phyloP scores from a whole-genome alignment of 1,140 invertebrate genomes.

The Zaprionus vittiger region DNA sequence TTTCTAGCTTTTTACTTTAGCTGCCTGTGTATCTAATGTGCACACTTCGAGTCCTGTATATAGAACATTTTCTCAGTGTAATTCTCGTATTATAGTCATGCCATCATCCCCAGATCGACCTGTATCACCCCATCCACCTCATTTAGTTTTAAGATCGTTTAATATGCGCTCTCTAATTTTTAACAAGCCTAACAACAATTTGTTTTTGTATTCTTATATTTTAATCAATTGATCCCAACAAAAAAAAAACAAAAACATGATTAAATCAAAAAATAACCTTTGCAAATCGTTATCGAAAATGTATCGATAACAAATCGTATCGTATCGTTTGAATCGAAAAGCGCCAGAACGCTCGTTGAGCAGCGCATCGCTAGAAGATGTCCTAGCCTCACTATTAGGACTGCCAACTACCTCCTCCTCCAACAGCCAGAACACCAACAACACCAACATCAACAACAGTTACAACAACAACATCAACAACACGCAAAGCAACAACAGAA shows the following conservation, averaged over 20 bases:
- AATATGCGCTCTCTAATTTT: slow-evolving; percentile 48
- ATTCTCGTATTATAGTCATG: slow-evolving; percentile 32
- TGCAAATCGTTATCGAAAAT: slow-evolving; percentile 28
- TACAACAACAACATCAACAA: slow-evolving; percentile 35
- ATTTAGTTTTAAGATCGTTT: slow-evolving; percentile 45
- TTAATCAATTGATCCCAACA: slow-evolving; percentile 31
- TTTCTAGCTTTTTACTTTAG: slow-evolving; percentile 1
- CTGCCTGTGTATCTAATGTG: slow-evolving; percentile 16
- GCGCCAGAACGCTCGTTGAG: slow-evolving; percentile 87
- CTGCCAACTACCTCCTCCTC: slow-evolving; percentile 86
- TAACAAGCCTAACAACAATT: slow-evolving; percentile 52
- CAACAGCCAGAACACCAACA: slow-evolving; percentile 63
- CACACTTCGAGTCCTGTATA: slow-evolving; percentile 16
- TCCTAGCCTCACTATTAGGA: slow-evolving; percentile 94
- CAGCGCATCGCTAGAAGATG: slow-evolving; percentile 95
- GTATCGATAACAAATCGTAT: slow-evolving; percentile 29
- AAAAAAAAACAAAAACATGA: slow-evolving; percentile 12
- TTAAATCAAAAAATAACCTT: slow-evolving; percentile 32
- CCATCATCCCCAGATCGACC: background rate
- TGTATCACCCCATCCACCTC: background rate
- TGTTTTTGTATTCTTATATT: slow-evolving; percentile 55
- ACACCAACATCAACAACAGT: slow-evolving; percentile 28
- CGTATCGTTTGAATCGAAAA: slow-evolving; percentile 23
- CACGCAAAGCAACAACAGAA: slow-evolving; percentile 55
- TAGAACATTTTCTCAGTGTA: slow-evolving; percentile 64